These are phyloP conservation scores for Pseudococcus viburni DNA, from an alignment of 2,888 invertebrate species.

Conservation along the genomic window DNA sequence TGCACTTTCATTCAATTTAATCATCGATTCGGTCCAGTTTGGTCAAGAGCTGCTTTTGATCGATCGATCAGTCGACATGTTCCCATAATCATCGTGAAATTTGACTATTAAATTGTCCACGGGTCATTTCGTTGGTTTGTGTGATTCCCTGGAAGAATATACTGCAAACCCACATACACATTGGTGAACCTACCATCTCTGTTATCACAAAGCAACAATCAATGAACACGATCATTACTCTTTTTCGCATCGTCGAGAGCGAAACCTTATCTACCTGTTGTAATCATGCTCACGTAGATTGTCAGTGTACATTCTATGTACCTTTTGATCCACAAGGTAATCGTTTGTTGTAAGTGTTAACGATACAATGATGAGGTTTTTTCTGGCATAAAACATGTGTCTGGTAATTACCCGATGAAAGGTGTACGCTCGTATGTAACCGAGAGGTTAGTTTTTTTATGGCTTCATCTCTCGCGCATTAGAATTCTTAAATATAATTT, in stretches of 20 bases:
- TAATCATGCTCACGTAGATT: constrained; percentile 2
- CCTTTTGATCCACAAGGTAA: background rate
- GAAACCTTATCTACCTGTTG: constrained; percentile 27
- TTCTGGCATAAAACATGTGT: constrained; percentile 16
- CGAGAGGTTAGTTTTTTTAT: constrained; percentile 17
- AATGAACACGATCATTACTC: background rate
- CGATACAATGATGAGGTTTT: constrained; percentile 18
- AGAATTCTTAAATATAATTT: background rate
- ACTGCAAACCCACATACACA: background rate
- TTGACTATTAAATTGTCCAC: background rate
- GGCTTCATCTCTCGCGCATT: background rate
- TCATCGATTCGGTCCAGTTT: background rate
- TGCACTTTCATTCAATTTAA: background rate
- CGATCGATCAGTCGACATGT: background rate
- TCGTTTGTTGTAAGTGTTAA: constrained; percentile 7
- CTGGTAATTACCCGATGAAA: constrained; percentile 22
- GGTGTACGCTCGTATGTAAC: constrained; percentile 1
- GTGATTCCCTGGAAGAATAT: background rate
- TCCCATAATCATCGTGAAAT: background rate
- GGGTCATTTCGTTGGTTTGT: background rate
- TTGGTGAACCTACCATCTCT: background rate
- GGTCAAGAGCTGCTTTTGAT: background rate
- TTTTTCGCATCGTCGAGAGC: background rate
- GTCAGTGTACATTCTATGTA: background rate
- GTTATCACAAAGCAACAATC: background rate